Evolutionary conservation across 1,140 invertebrate genomes (phyloP).

Genomic region (Drosophila tropicalis): DNA sequence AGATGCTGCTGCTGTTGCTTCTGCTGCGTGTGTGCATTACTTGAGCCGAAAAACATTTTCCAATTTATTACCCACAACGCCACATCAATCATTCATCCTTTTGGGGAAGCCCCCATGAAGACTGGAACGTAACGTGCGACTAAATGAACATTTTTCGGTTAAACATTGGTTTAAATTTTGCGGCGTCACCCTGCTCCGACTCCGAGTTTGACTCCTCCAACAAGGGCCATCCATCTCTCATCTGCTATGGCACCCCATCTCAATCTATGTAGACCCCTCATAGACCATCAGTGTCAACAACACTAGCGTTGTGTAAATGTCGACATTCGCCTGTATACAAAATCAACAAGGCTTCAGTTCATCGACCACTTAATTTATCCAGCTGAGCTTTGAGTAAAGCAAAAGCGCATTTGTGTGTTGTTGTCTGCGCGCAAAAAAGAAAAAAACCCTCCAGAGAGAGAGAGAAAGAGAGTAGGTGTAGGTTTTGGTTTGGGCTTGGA

Average conservation of each 20-base stretch:
- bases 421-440: slow-evolving; percentile 36
- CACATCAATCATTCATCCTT: slow-evolving; percentile 78
- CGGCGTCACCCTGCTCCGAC: slow-evolving; percentile 56
- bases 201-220: not conserved
- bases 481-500: too few relatives aligned
- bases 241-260: not conserved
- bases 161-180: slow-evolving; percentile 81
- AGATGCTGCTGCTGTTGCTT: slow-evolving; percentile 24
- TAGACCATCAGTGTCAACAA: slow-evolving; percentile 69
- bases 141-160: slow-evolving; percentile 82
- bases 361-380: slow-evolving; percentile 83
- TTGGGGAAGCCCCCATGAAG: not conserved
- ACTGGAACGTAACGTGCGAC: slow-evolving; percentile 57
- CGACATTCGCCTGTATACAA: slow-evolving; percentile 60
- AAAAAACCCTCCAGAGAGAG: not conserved
- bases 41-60: slow-evolving; percentile 70
- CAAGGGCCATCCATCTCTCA: not conserved
- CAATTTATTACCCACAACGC: slow-evolving; percentile 74
- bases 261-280: slow-evolving; percentile 22
- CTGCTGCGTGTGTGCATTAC: slow-evolving; percentile 15
- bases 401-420: slow-evolving; percentile 74
- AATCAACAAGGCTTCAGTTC: slow-evolving; percentile 82
- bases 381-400: slow-evolving; percentile 79
- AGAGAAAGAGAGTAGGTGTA: not conserved
- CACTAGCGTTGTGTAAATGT: slow-evolving; percentile 36